Conservation (phyloP, 2,888 invertebrate genomes). For the Papilio elwesi region DNA sequence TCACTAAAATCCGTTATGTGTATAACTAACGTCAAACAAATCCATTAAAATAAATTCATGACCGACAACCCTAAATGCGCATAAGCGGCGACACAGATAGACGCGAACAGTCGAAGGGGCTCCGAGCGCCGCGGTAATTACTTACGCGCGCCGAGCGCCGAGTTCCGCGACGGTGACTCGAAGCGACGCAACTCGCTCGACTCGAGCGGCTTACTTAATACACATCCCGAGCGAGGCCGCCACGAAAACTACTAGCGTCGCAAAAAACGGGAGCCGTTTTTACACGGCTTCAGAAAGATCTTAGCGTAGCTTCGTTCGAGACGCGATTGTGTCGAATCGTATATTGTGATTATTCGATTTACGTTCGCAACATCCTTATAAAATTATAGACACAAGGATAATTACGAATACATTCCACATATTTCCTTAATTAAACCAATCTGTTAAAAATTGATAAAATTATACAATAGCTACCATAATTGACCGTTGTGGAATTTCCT, state of each 20-base stretch:
- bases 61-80: slow-evolving; percentile 27
- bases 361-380: slow-evolving; percentile 2
- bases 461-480: neutral
- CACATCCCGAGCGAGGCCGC: slow-evolving; percentile 34
- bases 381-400: neutral
- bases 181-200: slow-evolving; percentile 1
- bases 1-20: too few relatives aligned
- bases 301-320: slow-evolving; percentile 10
- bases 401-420: slow-evolving; percentile 5
- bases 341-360: too few relatives aligned
- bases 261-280: slow-evolving; percentile 37
- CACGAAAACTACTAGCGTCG: slow-evolving; percentile 24
- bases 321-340: slow-evolving; percentile 1
- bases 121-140: slow-evolving; percentile 57
- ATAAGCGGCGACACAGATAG: slow-evolving; percentile 53
- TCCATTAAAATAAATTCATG: neutral
- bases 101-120: slow-evolving; percentile 63
- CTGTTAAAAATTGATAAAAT: neutral
- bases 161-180: slow-evolving; percentile 27
- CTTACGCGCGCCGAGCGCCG: slow-evolving; percentile 26
- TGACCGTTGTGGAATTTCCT: neutral
- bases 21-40: neutral
- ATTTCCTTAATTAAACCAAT: slow-evolving; percentile 6
- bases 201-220: slow-evolving; percentile 24
- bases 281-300: slow-evolving; percentile 34